phyloP scores from a whole-genome alignment of 2,888 invertebrate species.

The Lasioglossum pauxillum region DNA sequence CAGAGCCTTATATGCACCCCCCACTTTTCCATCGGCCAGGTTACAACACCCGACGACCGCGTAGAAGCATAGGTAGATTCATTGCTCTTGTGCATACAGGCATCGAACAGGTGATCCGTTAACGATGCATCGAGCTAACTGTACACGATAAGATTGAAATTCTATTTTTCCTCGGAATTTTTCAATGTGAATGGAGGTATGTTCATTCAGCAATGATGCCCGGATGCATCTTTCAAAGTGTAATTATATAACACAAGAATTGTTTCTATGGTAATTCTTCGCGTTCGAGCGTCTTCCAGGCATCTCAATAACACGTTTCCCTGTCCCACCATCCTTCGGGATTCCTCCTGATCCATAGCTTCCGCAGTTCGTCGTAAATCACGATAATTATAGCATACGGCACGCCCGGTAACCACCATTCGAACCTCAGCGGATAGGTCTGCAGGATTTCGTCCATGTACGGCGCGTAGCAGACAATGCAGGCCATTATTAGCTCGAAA shows the following conservation, averaged over 20 bases:
- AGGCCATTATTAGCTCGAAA: conserved; percentile 85
- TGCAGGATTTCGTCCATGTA: conserved; percentile 85
- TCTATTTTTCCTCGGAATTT: conserved; percentile 3
- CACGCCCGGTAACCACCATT: conserved; percentile 90
- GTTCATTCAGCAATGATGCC: not conserved
- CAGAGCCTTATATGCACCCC: conserved; percentile 83
- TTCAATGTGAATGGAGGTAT: not conserved
- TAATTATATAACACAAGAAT: not conserved
- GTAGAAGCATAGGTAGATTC: conserved; percentile 70
- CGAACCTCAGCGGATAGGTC: conserved; percentile 89
- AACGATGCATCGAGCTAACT: conserved; percentile 34
- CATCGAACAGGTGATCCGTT: conserved; percentile 17
- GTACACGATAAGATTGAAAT: not conserved
- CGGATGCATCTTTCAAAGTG: not conserved
- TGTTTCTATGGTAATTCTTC: not conserved
- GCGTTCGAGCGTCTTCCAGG: not conserved
- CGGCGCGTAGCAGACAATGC: conserved; percentile 85
- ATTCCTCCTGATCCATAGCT: conserved; percentile 88
- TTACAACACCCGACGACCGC: conserved; percentile 70
- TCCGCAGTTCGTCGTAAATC: conserved; percentile 90
- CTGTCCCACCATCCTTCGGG: conserved; percentile 90
- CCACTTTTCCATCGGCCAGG: conserved; percentile 75
- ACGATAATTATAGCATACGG: conserved; percentile 92
- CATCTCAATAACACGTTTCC: conserved; percentile 90
- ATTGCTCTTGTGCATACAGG: conserved; percentile 70